Evolutionary conservation across 2,113 vertebrate species (phyloP), one percentile per base, ranked within the genome.

Genomic region (Spea multiplicata): DNA sequence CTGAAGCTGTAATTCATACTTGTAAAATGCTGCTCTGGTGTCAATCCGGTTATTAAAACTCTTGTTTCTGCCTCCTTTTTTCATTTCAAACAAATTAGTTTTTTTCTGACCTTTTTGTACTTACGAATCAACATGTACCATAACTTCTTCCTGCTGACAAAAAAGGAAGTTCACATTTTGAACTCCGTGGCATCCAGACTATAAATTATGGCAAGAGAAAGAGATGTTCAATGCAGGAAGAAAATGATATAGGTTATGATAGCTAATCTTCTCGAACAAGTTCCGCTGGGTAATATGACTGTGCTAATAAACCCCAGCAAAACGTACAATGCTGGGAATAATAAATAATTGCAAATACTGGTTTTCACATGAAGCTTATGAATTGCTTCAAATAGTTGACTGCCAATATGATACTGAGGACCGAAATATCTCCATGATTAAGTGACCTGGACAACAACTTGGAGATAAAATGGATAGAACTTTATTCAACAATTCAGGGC

Each of bases 11-110:
- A 90, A 96, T 96, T 95, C 92, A 90, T 86, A 81, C 86, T 81
- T 85, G 91, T 90, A 92, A 94, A 92, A 90, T 85, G 85, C 84
- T 88, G 92, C 92, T 95, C 92, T 88, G 75, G 86, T 95, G 94
- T 95, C 94, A 96, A 88, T 89, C 78, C 81, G 91, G 88, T 94
- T 95, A 95, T 97, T 95, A 96, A 95, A 96, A 95, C 90, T 89
- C 91, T 86, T 88, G 86, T 89, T 86, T 89, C 84, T 86, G 82
- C 90, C 85, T 86, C 90, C 88, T 88, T 85, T 89, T 93, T 94
- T 94, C 91, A 94, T 95, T 93, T 93, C 85, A 84, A 89, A 91
- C 87, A 87, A 89, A 93, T 92, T 91, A 89, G 87, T 91, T 93
- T 91, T 48, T 88, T 85, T 83, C 84, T 91, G 90, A 92, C 91